Evolutionary conservation across 2,888 invertebrate species (phyloP).

Genomic region (Anarsia innoxiella): DNA sequence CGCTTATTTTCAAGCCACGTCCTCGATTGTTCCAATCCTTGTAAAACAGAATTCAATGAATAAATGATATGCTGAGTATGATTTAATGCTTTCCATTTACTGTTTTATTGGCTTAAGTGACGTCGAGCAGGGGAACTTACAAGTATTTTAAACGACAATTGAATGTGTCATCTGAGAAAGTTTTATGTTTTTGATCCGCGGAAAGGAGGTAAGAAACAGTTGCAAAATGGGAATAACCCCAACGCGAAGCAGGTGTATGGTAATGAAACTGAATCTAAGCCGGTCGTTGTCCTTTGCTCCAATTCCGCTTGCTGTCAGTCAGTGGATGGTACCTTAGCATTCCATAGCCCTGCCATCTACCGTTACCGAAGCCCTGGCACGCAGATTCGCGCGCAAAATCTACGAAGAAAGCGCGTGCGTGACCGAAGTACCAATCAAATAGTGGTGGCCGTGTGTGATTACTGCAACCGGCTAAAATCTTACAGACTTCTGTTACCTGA

Average conservation of each 20-base stretch:
- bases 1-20: too few species aligned
- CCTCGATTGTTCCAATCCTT: conserved; percentile 19
- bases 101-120: conserved; percentile 13
- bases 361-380: conserved; percentile 56
- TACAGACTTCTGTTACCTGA: conserved; percentile 25
- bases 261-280: background rate
- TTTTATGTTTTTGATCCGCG: too few species aligned
- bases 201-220: too few species aligned
- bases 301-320: conserved; percentile 4
- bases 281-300: conserved; percentile 7
- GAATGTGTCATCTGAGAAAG: too few species aligned
- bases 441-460: conserved; percentile 27
- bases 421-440: conserved; percentile 51
- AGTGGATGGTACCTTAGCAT: conserved; percentile 31
- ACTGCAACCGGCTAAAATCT: conserved; percentile 21
- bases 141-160: too few species aligned
- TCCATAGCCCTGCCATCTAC: conserved; percentile 59
- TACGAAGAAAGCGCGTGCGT: conserved; percentile 70
- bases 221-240: too few species aligned
- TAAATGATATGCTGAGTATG: conserved; percentile 19
- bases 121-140: too few species aligned
- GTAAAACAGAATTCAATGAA: conserved; percentile 19
- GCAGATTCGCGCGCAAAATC: conserved; percentile 67
- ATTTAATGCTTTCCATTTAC: conserved; percentile 18
- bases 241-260: too few species aligned